Conservation (phyloP, 2,797 vertebrate genomes). For the Urophycis tenuis region DNA sequence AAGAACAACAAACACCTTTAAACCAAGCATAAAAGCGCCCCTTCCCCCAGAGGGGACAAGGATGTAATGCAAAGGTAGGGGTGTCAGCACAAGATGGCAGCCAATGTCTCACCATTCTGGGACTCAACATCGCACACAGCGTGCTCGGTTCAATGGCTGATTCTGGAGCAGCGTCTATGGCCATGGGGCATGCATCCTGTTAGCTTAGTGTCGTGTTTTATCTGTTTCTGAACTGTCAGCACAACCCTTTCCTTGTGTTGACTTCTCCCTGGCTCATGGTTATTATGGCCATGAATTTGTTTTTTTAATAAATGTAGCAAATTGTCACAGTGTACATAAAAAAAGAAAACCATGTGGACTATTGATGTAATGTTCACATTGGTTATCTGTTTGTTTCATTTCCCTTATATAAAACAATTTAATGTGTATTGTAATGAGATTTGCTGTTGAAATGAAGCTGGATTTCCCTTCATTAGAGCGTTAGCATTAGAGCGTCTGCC, state of each 20-base stretch:
- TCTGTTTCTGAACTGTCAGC: slow-evolving; percentile 14
- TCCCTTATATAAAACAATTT: background rate
- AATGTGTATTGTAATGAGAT: slow-evolving; percentile 9
- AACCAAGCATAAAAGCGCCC: background rate
- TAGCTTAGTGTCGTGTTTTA: slow-evolving; percentile 17
- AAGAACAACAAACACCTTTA: slow-evolving; percentile 5
- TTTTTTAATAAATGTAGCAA: slow-evolving; percentile 12
- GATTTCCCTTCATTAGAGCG: background rate
- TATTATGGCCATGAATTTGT: slow-evolving; percentile 2
- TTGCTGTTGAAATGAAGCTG: background rate
- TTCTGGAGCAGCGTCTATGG: slow-evolving; percentile 12
- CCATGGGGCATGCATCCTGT: background rate
- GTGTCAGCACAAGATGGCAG: slow-evolving; percentile 57
- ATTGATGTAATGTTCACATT: background rate
- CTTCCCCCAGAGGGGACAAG: slow-evolving; percentile 43
- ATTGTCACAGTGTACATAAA: background rate
- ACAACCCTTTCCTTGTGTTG: background rate
- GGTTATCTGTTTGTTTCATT: slow-evolving; percentile 10
- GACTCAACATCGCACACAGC: slow-evolving; percentile 31
- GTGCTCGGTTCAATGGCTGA: slow-evolving; percentile 17
- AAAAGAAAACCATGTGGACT: background rate
- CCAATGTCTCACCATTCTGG: slow-evolving; percentile 38
- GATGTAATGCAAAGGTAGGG: slow-evolving; percentile 49
- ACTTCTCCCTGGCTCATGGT: slow-evolving; percentile 7
- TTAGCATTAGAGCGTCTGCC: background rate